Evolutionary conservation across 2,888 invertebrate species (phyloP), one percentile per base, ranked within the genome.

Genomic region (Coenonympha glycerion): DNA sequence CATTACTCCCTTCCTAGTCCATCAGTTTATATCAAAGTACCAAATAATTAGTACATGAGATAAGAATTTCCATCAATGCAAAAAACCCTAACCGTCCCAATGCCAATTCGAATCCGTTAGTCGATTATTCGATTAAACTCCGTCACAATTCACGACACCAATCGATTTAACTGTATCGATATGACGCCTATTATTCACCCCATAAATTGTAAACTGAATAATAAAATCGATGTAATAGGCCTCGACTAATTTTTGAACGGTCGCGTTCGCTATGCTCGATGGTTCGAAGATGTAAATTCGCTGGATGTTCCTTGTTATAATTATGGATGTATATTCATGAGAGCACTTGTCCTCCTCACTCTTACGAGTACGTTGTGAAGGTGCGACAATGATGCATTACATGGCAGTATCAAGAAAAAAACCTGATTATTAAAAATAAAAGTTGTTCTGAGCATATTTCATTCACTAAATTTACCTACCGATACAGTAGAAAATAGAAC

Each of bases 131-230:
- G 67, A 75, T 73, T 68, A 74, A 67, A 44, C 31, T 70, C 63
- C 59, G 56, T 52, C 54, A 58, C 72, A 69, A 64, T 68, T 66
- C 66, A 68, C 69, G 66, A 65, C 67, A 62, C 68, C 68, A 76
- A 78, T 78, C 78, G 71, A 76, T 74, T 73, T 56, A 59, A 65
- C 62, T 63, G 73, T 71, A 76, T 76, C 77, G 73, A 75, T 74
- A 71, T 63, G 65, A 74, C 70, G 73, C 71, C 71, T 69, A 81
- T 85, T 85, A 79, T 73, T 76, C 80, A 79, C 81, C 79, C 79
- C 76, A 79, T 85, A 83, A 84, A 86, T 85, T 79, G n/a, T n/a
- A n/a, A n/a, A n/a, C n/a, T n/a, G n/a, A 78, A 67, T 80, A 80
- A 82, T 84, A 76, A 80, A 83, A 84, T 83, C 74, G 74, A 73